These are phyloP conservation scores for Oryzias celebensis DNA, from an alignment of 2,113 vertebrate genomes.

Conservation along the genomic window DNA sequence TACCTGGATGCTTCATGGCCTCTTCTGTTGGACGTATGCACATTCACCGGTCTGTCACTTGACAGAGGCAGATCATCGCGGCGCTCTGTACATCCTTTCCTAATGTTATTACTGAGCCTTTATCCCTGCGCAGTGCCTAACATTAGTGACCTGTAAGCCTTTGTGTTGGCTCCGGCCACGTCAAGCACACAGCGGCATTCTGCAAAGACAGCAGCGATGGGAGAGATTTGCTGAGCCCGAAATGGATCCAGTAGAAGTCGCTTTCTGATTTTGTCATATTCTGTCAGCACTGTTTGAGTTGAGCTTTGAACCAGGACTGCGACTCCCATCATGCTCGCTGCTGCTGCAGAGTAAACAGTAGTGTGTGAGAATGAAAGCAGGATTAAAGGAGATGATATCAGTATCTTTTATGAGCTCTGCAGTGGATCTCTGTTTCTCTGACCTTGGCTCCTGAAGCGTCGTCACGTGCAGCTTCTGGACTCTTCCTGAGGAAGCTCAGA, in stretches of 20 bases:
- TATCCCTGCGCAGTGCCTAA: slow-evolving; percentile 39
- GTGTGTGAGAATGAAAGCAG: too few species aligned
- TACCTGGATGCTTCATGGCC: too few species aligned
- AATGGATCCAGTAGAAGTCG: neutral
- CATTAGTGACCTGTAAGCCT: slow-evolving; percentile 55
- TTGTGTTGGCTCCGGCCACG: slow-evolving; percentile 17
- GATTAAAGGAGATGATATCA: too few species aligned
- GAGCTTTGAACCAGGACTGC: neutral
- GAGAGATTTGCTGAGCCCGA: neutral
- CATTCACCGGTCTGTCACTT: neutral
- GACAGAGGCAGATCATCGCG: neutral
- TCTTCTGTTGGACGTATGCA: neutral
- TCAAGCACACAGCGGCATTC: neutral
- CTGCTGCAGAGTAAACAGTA: too few species aligned
- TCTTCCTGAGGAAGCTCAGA: too few species aligned
- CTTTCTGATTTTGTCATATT: neutral
- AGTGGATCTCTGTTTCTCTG: too few species aligned
- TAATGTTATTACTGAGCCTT: slow-evolving; percentile 20
- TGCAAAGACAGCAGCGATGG: neutral
- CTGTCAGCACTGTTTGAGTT: neutral
- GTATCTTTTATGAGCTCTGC: too few species aligned
- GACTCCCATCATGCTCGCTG: slow-evolving; percentile 7
- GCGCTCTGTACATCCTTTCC: neutral
- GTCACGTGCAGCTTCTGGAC: too few species aligned
- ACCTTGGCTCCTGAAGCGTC: too few species aligned